phyloP scores from a whole-genome alignment of 1,140 invertebrate species.

The Bombus waltoni region DNA sequence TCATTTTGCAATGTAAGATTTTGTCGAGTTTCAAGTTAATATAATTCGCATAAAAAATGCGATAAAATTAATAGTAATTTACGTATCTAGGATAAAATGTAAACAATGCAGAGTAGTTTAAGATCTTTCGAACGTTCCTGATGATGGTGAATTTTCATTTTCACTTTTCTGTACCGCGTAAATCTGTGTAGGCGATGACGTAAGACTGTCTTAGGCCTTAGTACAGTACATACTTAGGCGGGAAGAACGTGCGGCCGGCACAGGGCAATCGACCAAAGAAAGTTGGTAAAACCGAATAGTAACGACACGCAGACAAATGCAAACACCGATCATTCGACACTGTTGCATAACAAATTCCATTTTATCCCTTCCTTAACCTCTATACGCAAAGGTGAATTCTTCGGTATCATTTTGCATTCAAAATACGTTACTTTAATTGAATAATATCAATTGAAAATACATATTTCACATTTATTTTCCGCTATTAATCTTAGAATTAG shows the following conservation, averaged over 20 bases:
- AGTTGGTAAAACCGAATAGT: conserved; percentile 35
- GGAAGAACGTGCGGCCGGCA: conserved; percentile 38
- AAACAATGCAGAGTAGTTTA: no score
- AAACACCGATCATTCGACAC: neutral
- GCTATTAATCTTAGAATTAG: no score
- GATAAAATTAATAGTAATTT: neutral
- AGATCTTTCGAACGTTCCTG: neutral
- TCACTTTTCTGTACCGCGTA: conserved; percentile 53
- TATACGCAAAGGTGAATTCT: neutral
- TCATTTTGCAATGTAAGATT: neutral
- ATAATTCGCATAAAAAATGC: neutral
- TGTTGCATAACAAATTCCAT: neutral
- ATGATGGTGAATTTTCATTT: conserved; percentile 56
- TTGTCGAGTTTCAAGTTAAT: neutral
- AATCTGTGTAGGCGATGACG: conserved; percentile 45
- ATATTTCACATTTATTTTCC: no score
- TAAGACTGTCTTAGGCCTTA: conserved; percentile 41
- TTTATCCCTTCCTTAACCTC: no score
- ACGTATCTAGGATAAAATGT: neutral
- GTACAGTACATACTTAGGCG: conserved; percentile 26
- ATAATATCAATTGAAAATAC: no score
- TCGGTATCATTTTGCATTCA: neutral
- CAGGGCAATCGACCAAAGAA: conserved; percentile 47
- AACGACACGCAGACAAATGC: conserved; percentile 8
- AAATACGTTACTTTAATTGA: no score